Percentiles rank a stretch among this genome's conserved stretches.
Evolutionary conservation across 2,797 vertebrate species (phyloP).

Genomic region (Eulemur coronatus): DNA sequence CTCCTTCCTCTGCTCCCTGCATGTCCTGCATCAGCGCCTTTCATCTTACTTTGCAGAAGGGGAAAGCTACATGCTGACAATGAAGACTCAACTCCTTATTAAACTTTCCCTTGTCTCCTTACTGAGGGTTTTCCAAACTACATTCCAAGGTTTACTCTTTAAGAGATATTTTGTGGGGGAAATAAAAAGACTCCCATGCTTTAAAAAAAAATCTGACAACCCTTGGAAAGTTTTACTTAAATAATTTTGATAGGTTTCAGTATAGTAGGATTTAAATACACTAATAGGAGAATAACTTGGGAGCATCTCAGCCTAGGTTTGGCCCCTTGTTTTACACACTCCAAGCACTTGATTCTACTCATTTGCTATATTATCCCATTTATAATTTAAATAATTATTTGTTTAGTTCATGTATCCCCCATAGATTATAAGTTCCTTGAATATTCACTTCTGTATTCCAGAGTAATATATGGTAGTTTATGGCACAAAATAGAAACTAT

Average conservation of each 20-base stretch:
- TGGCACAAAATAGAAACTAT: neutral
- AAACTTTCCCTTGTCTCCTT: neutral
- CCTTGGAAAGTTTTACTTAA: neutral
- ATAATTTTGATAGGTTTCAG: neutral
- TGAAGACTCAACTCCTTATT: neutral
- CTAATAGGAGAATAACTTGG: neutral
- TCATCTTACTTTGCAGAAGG: neutral
- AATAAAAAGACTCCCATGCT: neutral
- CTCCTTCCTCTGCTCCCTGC: neutral
- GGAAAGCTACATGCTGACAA: neutral
- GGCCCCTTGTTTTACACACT: neutral
- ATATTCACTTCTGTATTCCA: neutral
- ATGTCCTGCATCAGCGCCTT: neutral
- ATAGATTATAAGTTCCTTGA: neutral
- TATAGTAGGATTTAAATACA: neutral
- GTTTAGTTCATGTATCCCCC: neutral
- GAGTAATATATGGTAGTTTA: neutral
- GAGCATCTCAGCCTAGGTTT: neutral
- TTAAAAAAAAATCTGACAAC: neutral
- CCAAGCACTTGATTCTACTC: neutral
- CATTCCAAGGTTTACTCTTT: neutral
- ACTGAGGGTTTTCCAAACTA: neutral
- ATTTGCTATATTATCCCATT: neutral
- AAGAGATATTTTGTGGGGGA: neutral
- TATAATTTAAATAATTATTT: slow-evolving; percentile 19